A percentile compares a stretch with the other conserved stretches of the same genome.
Conservation (phyloP, 2,797 vertebrate species). For the Siniperca scherzeri region DNA sequence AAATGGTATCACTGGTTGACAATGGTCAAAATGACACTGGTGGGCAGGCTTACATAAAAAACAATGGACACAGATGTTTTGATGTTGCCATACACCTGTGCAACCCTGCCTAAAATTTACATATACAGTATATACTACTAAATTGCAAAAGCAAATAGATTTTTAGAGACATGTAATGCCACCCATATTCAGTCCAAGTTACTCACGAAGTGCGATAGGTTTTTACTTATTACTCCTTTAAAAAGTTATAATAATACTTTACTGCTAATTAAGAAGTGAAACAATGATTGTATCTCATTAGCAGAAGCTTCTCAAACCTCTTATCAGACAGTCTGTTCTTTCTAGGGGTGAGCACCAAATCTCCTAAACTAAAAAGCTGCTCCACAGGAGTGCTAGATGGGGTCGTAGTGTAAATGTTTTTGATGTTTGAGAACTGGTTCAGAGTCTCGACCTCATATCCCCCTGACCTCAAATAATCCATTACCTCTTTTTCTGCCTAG, state of each 20-base stretch:
- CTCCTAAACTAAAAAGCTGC: conserved; percentile 23
- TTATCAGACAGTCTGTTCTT: conserved; percentile 7
- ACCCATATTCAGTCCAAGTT: background rate
- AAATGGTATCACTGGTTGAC: too few species aligned
- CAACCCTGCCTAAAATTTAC: too few species aligned
- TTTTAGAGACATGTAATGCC: too few species aligned
- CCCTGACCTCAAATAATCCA: conserved; percentile 31
- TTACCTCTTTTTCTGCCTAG: conserved; percentile 14
- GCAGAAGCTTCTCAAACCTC: conserved; percentile 16
- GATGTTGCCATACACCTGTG: too few species aligned
- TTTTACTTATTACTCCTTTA: too few species aligned
- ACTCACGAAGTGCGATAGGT: too few species aligned
- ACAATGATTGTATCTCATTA: conserved; percentile 12
- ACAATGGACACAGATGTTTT: too few species aligned
- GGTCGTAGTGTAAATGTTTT: conserved; percentile 18
- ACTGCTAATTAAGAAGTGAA: background rate
- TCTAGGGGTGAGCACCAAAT: conserved; percentile 27
- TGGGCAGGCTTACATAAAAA: too few species aligned
- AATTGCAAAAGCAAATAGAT: too few species aligned
- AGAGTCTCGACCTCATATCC: conserved; percentile 11
- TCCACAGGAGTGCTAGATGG: conserved; percentile 28
- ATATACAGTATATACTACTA: too few species aligned
- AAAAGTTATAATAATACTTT: too few species aligned
- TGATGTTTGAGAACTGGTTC: conserved; percentile 28
- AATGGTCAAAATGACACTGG: too few species aligned